These are phyloP conservation scores for Panorpa germanica DNA, from an alignment of 2,888 invertebrate species.

Conservation along the genomic window DNA sequence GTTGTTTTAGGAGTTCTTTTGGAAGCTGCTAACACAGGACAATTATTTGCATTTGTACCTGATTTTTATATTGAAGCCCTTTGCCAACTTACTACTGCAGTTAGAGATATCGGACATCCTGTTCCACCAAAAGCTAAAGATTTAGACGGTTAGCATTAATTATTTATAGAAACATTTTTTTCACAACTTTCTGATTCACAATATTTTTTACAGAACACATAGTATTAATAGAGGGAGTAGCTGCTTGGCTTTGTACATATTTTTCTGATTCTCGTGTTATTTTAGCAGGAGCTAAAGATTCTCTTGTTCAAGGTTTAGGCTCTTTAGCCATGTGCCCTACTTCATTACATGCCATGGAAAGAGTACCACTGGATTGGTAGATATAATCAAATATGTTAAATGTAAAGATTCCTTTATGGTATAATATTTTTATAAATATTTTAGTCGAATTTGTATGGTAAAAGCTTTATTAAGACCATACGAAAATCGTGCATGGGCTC, in stretches of 20 bases:
- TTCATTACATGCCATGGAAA: constrained; percentile 53
- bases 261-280: constrained; percentile 60
- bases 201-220: constrained; percentile 29
- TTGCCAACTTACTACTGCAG: too few species aligned
- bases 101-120: too few species aligned
- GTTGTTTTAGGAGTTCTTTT: constrained; percentile 31
- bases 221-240: constrained; percentile 38
- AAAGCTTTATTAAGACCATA: constrained; percentile 54
- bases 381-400: too few species aligned
- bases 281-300: constrained; percentile 54
- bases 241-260: constrained; percentile 53
- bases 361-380: constrained; percentile 39
- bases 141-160: constrained; percentile 9
- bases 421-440: constrained; percentile 8
- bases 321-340: constrained; percentile 54
- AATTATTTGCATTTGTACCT: constrained; percentile 44
- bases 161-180: constrained; percentile 6
- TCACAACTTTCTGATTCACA: neutral
- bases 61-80: constrained; percentile 44
- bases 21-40: constrained; percentile 30
- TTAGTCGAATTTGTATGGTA: constrained; percentile 41
- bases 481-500: constrained; percentile 67
- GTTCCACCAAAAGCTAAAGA: too few species aligned
- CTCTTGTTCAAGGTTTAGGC: constrained; percentile 54
- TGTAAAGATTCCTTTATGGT: constrained; percentile 8